phyloP scores from a whole-genome alignment of 2,797 vertebrate species.

The Pangasius sanitwongsei region DNA sequence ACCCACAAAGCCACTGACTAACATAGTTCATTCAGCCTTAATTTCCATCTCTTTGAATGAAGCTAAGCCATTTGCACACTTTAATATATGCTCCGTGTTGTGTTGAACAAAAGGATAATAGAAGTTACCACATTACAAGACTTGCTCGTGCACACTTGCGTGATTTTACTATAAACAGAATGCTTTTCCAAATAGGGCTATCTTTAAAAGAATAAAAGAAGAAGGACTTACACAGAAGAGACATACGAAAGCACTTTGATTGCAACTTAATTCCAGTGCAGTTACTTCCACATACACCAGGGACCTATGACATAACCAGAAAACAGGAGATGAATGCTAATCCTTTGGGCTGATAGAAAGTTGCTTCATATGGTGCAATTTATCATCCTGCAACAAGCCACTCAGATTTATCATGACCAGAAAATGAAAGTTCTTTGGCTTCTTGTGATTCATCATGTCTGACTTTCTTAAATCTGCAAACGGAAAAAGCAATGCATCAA shows the following conservation, averaged over 20 bases:
- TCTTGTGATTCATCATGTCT: slow-evolving; percentile 59
- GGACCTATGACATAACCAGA: slow-evolving; percentile 55
- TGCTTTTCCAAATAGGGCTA: slow-evolving; percentile 31
- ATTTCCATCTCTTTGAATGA: slow-evolving; percentile 12
- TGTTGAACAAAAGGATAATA: not conserved
- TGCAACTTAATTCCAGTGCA: slow-evolving; percentile 50
- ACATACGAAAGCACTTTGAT: slow-evolving; percentile 60
- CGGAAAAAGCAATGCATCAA: slow-evolving; percentile 57
- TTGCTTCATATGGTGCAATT: slow-evolving; percentile 50
- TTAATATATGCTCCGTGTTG: not conserved
- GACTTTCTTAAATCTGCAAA: slow-evolving; percentile 55
- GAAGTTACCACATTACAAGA: slow-evolving; percentile 5
- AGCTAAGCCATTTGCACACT: slow-evolving; percentile 17
- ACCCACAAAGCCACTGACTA: slow-evolving; percentile 25
- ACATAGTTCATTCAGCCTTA: slow-evolving; percentile 39
- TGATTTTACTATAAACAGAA: slow-evolving; percentile 15
- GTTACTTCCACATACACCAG: slow-evolving; percentile 52
- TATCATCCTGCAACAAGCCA: slow-evolving; percentile 47
- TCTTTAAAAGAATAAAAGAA: slow-evolving; percentile 39
- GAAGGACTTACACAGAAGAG: slow-evolving; percentile 34
- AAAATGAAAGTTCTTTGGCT: slow-evolving; percentile 50
- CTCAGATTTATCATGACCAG: slow-evolving; percentile 37
- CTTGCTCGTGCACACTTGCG: slow-evolving; percentile 1
- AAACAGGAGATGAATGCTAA: slow-evolving; percentile 55
- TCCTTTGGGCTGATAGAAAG: slow-evolving; percentile 50